These are phyloP conservation scores for Busseola fusca DNA, from an alignment of 2,888 invertebrate species.

Conservation along the genomic window DNA sequence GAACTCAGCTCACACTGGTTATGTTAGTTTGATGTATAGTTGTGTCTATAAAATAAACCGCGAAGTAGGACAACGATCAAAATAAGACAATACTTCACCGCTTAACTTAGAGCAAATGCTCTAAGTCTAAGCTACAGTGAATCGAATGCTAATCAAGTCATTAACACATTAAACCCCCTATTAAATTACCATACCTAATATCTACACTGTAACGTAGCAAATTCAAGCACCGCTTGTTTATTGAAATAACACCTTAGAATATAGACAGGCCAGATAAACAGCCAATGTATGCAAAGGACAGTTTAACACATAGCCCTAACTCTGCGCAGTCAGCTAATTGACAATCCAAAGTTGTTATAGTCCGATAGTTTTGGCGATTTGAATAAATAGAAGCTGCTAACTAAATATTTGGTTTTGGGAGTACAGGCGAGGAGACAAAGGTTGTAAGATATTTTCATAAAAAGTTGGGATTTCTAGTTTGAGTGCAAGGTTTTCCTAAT, in stretches of 20 bases:
- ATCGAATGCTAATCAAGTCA: slow-evolving; percentile 11
- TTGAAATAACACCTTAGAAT: slow-evolving; percentile 68
- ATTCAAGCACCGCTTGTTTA: slow-evolving; percentile 62
- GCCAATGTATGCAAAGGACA: slow-evolving; percentile 59
- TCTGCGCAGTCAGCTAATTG: slow-evolving; percentile 75
- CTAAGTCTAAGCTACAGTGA: background rate
- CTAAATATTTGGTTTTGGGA: slow-evolving; percentile 66
- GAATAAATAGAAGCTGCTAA: slow-evolving; percentile 72
- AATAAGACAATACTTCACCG: background rate
- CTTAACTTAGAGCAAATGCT: too few species aligned
- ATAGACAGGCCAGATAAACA: slow-evolving; percentile 63
- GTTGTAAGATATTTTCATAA: background rate
- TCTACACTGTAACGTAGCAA: slow-evolving; percentile 23
- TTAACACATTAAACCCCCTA: slow-evolving; percentile 7
- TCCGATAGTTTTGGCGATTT: slow-evolving; percentile 80
- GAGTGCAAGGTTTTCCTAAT: too few species aligned
- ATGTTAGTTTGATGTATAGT: too few species aligned
- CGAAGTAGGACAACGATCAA: background rate
- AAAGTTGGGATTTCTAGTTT: too few species aligned
- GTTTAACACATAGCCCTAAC: slow-evolving; percentile 61
- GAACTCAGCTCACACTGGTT: too few species aligned
- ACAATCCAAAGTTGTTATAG: slow-evolving; percentile 76
- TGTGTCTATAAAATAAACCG: background rate
- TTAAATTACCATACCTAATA: slow-evolving; percentile 42
- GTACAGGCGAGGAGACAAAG: slow-evolving; percentile 59